Evolutionary conservation across 2,797 vertebrate genomes (phyloP), one percentile per base, ranked within the genome.

Genomic region (Bradypodion ventrale): DNA sequence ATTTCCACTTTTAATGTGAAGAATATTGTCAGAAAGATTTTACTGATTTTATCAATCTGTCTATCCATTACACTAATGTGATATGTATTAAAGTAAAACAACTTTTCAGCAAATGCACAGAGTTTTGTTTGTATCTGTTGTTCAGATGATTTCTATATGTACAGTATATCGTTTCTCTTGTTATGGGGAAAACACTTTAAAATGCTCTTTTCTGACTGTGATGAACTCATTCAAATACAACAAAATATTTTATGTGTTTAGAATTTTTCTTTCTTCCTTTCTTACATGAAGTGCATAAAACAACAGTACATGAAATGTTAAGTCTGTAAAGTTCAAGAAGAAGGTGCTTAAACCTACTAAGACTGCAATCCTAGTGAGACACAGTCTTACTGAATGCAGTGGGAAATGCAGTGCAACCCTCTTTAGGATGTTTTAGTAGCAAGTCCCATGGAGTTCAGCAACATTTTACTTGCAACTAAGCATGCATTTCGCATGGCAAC

Each of bases 261-360:
- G 19, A 23, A 81, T 79, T 72, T 56, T 56, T 25, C 68, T 42
- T 0, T n/a, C 42, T 9, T 27, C 46, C 29, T 32, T 44, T 27
- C 66, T 46, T 27, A 84, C 87, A 75, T 85, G 86, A 16, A 2
- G 40, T 70, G 49, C 0, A 0, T 77, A 15, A 25, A 60, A 73
- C 7, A 10, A 3, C 8, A 0, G 0, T 74, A 73, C 0, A 0
- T 12, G 1, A 12, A 0, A 69, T 12, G 25, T 0, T 0, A 40
- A 52, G 49, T 74, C 65, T 80, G 29, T 65, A 80, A 19, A 52
- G 70, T 75, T 76, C 42, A 76, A 35, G 40, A 35, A 69, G 7
- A 15, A 1, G 6, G 4, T 1, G 0, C 35, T n/a, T 60, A 52
- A 65, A 76, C 70, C n/a, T 62, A 12, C 19, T 62, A 62, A 49